A percentile compares a stretch with the other conserved stretches of the same genome.
Evolutionary conservation across 2,888 invertebrate species (phyloP).

Genomic region (Archips crataeganus): DNA sequence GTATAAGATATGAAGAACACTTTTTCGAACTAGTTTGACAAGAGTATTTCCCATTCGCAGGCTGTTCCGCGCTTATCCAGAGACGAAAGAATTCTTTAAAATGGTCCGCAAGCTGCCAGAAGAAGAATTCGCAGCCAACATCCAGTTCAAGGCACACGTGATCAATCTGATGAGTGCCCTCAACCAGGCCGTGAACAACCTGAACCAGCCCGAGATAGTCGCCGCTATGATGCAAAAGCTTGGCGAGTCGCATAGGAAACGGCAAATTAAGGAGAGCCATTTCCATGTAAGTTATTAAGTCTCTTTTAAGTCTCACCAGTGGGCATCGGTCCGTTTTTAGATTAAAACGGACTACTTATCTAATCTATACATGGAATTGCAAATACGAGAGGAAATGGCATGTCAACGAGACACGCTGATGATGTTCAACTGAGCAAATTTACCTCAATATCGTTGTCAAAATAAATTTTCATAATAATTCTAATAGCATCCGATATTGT

Average conservation of each 20-base stretch:
- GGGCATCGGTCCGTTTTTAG: no score
- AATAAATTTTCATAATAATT: no score
- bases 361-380: no score
- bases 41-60: conserved; percentile 54
- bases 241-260: conserved; percentile 72
- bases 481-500: no score
- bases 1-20: no score
- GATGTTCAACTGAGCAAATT: no score
- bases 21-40: no score
- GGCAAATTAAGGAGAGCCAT: conserved; percentile 68
- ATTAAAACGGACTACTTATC: no score
- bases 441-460: no score
- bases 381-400: no score
- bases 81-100: conserved; percentile 74
- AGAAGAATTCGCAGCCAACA: conserved; percentile 67
- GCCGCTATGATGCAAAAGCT: conserved; percentile 77
- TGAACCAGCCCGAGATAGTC: conserved; percentile 77
- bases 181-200: conserved; percentile 69
- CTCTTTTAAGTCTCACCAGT: no score
- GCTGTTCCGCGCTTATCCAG: conserved; percentile 70
- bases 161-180: conserved; percentile 77
- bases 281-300: conserved; percentile 65
- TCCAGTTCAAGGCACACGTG: conserved; percentile 80
- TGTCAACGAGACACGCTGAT: no score
- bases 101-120: conserved; percentile 70